These are phyloP conservation scores for Ctenicera cuprea DNA, from an alignment of 2,888 invertebrate genomes.

Conservation along the genomic window DNA sequence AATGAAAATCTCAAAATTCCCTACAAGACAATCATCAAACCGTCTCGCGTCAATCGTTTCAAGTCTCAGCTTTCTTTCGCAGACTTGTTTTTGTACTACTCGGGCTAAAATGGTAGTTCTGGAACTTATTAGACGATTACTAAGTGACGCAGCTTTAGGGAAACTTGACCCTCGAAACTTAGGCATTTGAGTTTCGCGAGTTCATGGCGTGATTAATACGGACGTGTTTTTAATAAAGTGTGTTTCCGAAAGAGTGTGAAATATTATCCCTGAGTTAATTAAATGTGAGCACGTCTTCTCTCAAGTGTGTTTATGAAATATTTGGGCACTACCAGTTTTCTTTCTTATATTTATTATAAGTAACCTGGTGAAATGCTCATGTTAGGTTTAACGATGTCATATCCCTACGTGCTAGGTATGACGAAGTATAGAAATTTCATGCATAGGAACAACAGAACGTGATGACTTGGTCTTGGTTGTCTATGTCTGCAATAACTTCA, in stretches of 20 bases:
- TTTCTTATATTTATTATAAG: slow-evolving; percentile 53
- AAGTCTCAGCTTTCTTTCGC: not conserved
- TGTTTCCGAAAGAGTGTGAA: slow-evolving; percentile 53
- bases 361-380: slow-evolving; percentile 19
- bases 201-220: slow-evolving; percentile 30
- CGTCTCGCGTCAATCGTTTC: slow-evolving; percentile 1
- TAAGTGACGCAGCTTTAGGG: slow-evolving; percentile 25
- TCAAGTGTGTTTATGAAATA: slow-evolving; percentile 59
- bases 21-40: not conserved
- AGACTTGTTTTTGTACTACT: slow-evolving; percentile 25
- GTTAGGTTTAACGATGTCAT: slow-evolving; percentile 40
- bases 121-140: slow-evolving; percentile 26
- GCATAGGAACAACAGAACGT: no score
- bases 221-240: slow-evolving; percentile 40
- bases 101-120: slow-evolving; percentile 23
- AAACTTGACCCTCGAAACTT: slow-evolving; percentile 25
- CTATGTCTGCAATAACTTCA: no score
- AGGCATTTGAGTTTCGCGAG: slow-evolving; percentile 23
- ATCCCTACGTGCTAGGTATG: slow-evolving; percentile 41
- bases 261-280: slow-evolving; percentile 57
- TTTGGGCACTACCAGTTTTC: slow-evolving; percentile 53
- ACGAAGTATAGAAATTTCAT: slow-evolving; percentile 12
- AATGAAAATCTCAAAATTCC: not conserved
- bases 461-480: no score
- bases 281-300: slow-evolving; percentile 58